These are phyloP conservation scores for Silurus aristotelis DNA, from an alignment of 2,797 vertebrate genomes.

Conservation along the genomic window DNA sequence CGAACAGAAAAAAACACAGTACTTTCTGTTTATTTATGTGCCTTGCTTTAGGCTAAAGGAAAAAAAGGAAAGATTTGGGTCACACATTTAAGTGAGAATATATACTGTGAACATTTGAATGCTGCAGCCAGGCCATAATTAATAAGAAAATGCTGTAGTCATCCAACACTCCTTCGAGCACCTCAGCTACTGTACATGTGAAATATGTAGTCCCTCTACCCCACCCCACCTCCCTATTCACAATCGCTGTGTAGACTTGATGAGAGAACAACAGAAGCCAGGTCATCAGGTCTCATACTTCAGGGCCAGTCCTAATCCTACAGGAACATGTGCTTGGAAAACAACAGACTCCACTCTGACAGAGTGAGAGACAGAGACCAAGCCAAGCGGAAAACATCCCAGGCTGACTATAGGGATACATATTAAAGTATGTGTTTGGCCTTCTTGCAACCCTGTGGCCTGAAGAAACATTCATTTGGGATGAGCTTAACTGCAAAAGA, in stretches of 20 bases:
- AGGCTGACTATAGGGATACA: neutral
- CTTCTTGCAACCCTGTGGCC: conserved; percentile 21
- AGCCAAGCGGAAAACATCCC: conserved; percentile 37
- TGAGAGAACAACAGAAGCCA: neutral
- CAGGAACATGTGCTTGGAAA: conserved; percentile 30
- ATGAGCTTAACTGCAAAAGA: conserved; percentile 12
- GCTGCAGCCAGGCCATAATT: neutral
- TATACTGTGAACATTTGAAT: neutral
- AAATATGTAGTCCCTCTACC: too few species aligned
- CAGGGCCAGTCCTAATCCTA: conserved; percentile 12
- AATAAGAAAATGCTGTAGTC: neutral
- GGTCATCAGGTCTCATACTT: conserved; percentile 22
- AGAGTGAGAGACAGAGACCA: conserved; percentile 2
- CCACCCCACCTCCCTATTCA: neutral
- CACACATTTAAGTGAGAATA: neutral
- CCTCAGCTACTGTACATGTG: neutral
- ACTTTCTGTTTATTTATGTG: neutral
- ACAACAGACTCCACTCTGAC: conserved; percentile 13
- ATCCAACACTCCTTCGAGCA: neutral
- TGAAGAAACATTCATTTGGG: neutral
- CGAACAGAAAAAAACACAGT: neutral
- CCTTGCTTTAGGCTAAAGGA: neutral
- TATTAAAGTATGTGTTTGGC: conserved; percentile 36
- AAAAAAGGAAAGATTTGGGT: neutral
- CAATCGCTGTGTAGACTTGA: conserved; percentile 6